Evolutionary conservation across 2,113 vertebrate genomes (phyloP).

Genomic region (Ceyx margarethae): DNA sequence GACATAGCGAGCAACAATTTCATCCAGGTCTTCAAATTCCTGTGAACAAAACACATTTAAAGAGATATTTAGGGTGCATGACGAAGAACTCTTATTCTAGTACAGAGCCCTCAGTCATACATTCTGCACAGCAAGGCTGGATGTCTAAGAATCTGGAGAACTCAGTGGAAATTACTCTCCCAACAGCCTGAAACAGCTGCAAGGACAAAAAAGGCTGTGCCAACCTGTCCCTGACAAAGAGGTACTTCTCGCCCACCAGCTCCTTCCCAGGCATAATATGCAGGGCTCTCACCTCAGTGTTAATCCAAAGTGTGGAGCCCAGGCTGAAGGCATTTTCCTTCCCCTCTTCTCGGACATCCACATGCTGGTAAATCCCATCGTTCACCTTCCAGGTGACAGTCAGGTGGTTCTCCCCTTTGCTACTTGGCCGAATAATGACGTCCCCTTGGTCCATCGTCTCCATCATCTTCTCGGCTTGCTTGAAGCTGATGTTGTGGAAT

Average conservation of each 20-base stretch:
- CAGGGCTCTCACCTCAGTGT: slow-evolving; percentile 82
- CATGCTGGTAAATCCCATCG: slow-evolving; percentile 94
- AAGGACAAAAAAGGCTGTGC: not conserved
- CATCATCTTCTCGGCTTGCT: slow-evolving; percentile 99
- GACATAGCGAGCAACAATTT: slow-evolving; percentile 96
- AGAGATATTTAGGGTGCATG: not conserved
- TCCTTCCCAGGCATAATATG: not conserved
- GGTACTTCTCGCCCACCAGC: not conserved
- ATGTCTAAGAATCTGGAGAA: not conserved
- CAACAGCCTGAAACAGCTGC: not conserved
- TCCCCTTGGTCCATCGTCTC: slow-evolving; percentile 98
- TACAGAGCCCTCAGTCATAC: not conserved
- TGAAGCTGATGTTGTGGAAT: slow-evolving; percentile 99
- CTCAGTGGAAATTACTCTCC: not conserved
- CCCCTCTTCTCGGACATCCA: slow-evolving; percentile 94
- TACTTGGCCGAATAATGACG: slow-evolving; percentile 95
- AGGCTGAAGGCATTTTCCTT: slow-evolving; percentile 99
- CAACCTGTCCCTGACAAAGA: not conserved
- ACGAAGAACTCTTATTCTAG: not conserved
- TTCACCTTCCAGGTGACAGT: slow-evolving; percentile 98
- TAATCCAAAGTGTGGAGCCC: slow-evolving; percentile 96
- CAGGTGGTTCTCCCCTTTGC: slow-evolving; percentile 96
- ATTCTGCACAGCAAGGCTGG: not conserved
- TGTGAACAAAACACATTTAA: slow-evolving; percentile 63
- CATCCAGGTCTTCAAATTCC: slow-evolving; percentile 99